Conservation (phyloP, 2,888 invertebrate species). For the Leptinotarsa peninsularis region DNA sequence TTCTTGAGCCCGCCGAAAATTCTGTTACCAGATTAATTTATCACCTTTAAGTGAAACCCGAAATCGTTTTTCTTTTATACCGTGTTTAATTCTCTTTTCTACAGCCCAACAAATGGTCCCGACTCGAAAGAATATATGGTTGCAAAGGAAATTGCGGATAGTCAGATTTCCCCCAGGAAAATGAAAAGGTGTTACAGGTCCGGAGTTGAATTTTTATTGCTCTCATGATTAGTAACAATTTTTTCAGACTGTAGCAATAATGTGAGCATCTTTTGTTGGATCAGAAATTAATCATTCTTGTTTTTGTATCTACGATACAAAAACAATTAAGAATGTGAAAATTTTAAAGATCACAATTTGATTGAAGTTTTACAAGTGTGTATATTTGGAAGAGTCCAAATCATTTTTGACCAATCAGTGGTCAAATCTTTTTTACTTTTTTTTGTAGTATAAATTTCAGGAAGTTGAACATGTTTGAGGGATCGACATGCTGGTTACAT, state of each 20-base stretch:
- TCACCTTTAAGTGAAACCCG: constrained; percentile 32
- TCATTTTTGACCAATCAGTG: no score
- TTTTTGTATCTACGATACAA: no score
- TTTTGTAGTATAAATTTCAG: no score
- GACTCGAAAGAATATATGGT: constrained; percentile 24
- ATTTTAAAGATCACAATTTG: no score
- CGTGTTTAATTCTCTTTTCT: constrained; percentile 33
- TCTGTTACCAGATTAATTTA: constrained; percentile 31
- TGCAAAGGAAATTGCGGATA: constrained; percentile 21
- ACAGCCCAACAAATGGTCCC: constrained; percentile 33
- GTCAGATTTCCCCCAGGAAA: constrained; percentile 30
- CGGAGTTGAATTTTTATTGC: background rate
- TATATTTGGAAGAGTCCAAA: no score
- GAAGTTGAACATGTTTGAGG: no score
- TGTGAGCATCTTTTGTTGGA: no score
- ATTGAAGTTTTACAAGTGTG: no score
- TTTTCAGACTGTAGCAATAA: background rate
- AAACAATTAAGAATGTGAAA: no score
- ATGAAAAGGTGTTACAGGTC: constrained; percentile 5
- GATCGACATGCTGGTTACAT: no score
- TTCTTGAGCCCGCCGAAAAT: constrained; percentile 8
- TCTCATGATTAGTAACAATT: background rate
- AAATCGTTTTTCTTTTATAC: constrained; percentile 35
- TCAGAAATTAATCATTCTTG: no score
- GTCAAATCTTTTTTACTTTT: no score